phyloP scores from a whole-genome alignment of 2,797 vertebrate genomes.

The Enteromius treurensis region DNA sequence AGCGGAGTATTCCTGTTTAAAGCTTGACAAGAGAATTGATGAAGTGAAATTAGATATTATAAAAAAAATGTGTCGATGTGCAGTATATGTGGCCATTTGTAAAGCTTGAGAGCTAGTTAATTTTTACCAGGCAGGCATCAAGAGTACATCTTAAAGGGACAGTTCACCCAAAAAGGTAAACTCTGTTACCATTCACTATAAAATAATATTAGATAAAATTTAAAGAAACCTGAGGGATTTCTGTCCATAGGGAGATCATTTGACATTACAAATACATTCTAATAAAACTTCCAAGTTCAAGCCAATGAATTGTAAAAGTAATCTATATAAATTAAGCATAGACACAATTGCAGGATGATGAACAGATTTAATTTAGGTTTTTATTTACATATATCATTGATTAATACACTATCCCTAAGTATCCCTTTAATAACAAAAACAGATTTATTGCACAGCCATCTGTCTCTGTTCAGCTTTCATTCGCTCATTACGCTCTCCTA shows the following conservation, averaged over 20 bases:
- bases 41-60: not conserved
- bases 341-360: not conserved
- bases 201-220: not conserved
- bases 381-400: not conserved
- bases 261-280: not conserved
- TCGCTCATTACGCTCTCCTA: not conserved
- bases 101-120: not conserved
- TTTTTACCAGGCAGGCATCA: not conserved
- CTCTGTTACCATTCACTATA: not conserved
- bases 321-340: not conserved
- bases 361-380: not conserved
- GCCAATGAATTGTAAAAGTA: not conserved
- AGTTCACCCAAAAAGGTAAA: not conserved
- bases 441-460: not conserved
- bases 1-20: slow-evolving; percentile 69
- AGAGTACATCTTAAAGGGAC: not conserved
- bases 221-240: not conserved
- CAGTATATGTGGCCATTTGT: not conserved
- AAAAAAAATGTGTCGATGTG: not conserved
- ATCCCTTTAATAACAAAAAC: not conserved
- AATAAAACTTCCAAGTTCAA: too few species aligned
- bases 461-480: not conserved
- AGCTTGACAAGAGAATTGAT: slow-evolving; percentile 44
- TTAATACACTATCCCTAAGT: not conserved
- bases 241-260: not conserved